Evolutionary conservation across 2,888 invertebrate genomes (phyloP), one percentile per base, ranked within the genome.

Genomic region (Zelleria hepariella): DNA sequence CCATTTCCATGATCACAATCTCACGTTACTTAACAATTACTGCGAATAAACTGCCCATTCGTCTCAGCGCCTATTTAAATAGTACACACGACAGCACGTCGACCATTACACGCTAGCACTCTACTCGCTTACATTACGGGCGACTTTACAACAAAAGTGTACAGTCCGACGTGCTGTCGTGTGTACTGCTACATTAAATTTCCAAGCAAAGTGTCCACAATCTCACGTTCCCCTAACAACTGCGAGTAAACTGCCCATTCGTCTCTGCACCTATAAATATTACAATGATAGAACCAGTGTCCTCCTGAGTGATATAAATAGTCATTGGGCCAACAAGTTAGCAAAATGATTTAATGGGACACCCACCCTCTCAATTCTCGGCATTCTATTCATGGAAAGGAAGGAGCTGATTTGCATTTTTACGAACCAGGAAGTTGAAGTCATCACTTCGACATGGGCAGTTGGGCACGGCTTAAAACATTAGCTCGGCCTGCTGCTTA

Each of bases 391-490:
- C 15, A 10, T 15, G 32, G 32, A 81, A 78, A 83, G 86, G 86
- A 87, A 84, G 85, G 73, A 71, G 78, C 81, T 83, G 82, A 85
- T 86, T 86, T 85, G 82, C 78, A 80, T 82, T 86, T 86, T 86
- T 82, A 84, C 83, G 77, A 85, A 82, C 75, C 68, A 76, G 77
- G 84, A 82, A 84, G 84, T 78, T 81, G 80, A 78, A 80, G 77
- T 80, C 80, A 80, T 76, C 70, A 58, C 51, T 42, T 42, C 32
- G 32, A 42, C 32, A 32, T 42, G 32, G n/a, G 26, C 58, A 24
- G 53, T 18, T n/a, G 24, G 25, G 2, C 32, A 15, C 15, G 2
- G 32, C 15, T 15, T 42, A 10, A 42, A 2, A 42, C 15, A 2
- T 2, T 15, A 42, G 32, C 32, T 2, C 32, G 15, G 32, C 15